Evolutionary conservation across 2,888 invertebrate genomes (phyloP).

Genomic region (Melitaea athalia): DNA sequence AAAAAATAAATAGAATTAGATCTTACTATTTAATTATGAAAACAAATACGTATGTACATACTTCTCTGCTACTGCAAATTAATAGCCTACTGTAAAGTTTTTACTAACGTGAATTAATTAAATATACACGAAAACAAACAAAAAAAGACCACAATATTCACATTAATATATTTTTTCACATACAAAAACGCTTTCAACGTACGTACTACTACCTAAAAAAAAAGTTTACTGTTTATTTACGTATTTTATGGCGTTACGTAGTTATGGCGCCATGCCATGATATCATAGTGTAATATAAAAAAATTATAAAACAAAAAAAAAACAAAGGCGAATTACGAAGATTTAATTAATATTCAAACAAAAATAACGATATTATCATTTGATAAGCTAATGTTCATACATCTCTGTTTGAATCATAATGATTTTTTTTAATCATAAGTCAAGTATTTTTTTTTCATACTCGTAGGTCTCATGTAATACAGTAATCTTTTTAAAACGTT

Average conservation of each 20-base stretch:
- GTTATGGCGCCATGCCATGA: background rate
- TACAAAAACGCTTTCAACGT: background rate
- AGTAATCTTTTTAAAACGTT: background rate
- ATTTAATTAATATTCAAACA: slow-evolving; percentile 3
- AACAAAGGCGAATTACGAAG: background rate
- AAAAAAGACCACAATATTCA: too few species aligned
- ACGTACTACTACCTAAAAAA: background rate
- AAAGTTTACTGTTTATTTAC: background rate
- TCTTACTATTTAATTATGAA: too few species aligned
- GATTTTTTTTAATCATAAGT: background rate
- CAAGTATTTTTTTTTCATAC: background rate
- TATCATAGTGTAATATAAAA: background rate
- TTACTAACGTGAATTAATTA: too few species aligned
- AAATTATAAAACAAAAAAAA: background rate
- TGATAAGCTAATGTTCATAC: background rate
- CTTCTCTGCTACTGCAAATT: too few species aligned
- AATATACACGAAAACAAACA: too few species aligned
- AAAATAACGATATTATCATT: background rate
- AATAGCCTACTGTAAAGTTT: too few species aligned
- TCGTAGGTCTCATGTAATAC: background rate
- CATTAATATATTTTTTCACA: too few species aligned
- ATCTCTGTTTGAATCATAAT: background rate
- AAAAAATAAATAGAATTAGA: too few species aligned
- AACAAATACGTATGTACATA: too few species aligned
- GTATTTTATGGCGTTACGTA: too few species aligned